Base-by-base conservation (phyloP, 2,888 invertebrate species). In the Ypsolopha sequella region DNA sequence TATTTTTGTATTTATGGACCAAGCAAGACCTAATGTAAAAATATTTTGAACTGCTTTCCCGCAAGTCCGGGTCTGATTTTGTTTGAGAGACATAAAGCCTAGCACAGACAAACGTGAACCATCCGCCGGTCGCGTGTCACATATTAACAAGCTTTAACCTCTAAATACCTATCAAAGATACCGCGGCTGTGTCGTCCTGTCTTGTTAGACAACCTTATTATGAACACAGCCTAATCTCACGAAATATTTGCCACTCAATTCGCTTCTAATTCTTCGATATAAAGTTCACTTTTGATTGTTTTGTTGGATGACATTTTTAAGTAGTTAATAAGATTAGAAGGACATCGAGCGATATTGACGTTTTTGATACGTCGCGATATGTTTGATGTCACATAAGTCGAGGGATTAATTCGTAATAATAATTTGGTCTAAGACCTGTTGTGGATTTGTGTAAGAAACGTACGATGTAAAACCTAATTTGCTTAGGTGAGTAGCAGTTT, bases 281-380 rank as follows among this genome's bases (percentile, higher is more conserved):
- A 36, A 48, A 10, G 48, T 7, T 38, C 10, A 48, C 9, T n/a
- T 38, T 48, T 36, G n/a, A 10, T 14, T 48, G 9, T 36, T 39
- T 36, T n/a, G 7, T 48, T n/a, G 3, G 11, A 13, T 34, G 46
- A 46, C 8, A 11, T 36, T 14, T 53, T 51, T 76, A 77, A 76
- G 66, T 72, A 64, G 66, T 67, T 78, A 76, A 78, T 77, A 72
- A 72, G 63, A 72, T 77, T 77, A 78, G 66, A 66, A 62, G 70
- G 68, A 66, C 69, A 48, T 66, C 70, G 66, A 71, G 75, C 74
- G 45, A 52, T 49, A 52, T 52, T 52, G 75, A 74, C 72, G 64
- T 70, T 63, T 68, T 61, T 64, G 64, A 65, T 63, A 56, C 60
- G 53, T 58, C 34, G 41, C 34, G 39, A 49, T 48, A 36, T 45